These are phyloP conservation scores for Holotrichia oblita DNA, from an alignment of 1,140 invertebrate species.

Conservation along the genomic window DNA sequence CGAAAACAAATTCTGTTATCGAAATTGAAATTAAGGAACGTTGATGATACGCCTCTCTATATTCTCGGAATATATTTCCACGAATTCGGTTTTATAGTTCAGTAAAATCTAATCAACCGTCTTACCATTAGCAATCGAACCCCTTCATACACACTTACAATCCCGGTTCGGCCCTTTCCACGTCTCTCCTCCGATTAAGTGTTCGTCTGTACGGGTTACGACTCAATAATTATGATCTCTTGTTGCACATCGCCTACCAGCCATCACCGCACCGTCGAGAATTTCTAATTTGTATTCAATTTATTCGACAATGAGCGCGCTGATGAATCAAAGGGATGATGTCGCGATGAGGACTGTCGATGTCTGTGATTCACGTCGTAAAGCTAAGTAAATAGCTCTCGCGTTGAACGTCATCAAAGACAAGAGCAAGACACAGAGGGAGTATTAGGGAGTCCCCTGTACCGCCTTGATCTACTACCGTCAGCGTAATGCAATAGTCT, in stretches of 20 bases:
- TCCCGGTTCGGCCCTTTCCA: neutral
- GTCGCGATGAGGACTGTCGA: conserved; percentile 21
- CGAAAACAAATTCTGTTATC: too few relatives aligned
- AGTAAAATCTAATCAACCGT: conserved; percentile 49
- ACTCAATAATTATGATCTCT: conserved; percentile 59
- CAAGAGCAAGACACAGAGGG: neutral
- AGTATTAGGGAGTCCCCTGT: neutral
- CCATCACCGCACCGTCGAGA: conserved; percentile 46
- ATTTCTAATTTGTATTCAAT: conserved; percentile 59
- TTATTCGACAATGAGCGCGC: conserved; percentile 53
- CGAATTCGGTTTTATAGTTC: neutral
- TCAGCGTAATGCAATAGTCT: too few relatives aligned
- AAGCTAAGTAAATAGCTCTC: neutral
- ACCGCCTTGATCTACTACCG: neutral
- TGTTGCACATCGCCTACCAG: conserved; percentile 46
- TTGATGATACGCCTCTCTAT: too few relatives aligned
- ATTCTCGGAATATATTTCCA: too few relatives aligned
- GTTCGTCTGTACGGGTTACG: conserved; percentile 47
- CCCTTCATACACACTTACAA: neutral
- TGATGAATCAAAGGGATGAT: conserved; percentile 57
- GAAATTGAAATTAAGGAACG: too few relatives aligned
- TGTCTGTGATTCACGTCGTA: neutral
- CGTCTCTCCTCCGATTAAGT: neutral
- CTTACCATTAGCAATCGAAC: neutral
- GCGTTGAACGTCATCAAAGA: neutral